phyloP scores from a whole-genome alignment of 2,113 vertebrate genomes.

The Corythornis madagascariensis region DNA sequence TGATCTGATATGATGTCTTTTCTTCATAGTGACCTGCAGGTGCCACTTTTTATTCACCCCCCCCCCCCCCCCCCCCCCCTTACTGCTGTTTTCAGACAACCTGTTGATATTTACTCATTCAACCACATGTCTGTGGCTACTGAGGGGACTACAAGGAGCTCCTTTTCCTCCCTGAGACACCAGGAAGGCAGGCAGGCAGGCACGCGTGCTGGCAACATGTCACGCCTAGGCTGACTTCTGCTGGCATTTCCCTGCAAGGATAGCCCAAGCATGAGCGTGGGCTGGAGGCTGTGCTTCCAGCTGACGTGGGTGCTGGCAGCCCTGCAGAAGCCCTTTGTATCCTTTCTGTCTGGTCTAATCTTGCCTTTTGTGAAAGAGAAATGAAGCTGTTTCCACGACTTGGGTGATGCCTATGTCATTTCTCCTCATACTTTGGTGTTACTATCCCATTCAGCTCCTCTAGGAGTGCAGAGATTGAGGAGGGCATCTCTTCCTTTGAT shows the following conservation, averaged over 20 bases:
- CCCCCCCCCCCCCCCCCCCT: too few species aligned
- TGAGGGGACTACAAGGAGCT: neutral
- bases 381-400: neutral
- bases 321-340: neutral
- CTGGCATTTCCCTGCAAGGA: neutral
- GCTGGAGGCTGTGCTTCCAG: neutral
- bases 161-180: neutral
- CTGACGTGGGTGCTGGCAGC: neutral
- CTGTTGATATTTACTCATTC: neutral
- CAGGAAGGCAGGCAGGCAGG: neutral
- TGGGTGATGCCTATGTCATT: neutral
- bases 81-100: neutral
- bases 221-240: neutral
- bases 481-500: neutral
- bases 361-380: neutral
- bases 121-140: neutral
- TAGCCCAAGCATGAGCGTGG: accelerated
- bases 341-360: neutral
- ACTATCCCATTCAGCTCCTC: neutral
- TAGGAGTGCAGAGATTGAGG: neutral
- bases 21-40: too few species aligned
- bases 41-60: too few species aligned
- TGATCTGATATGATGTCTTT: too few species aligned
- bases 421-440: neutral
- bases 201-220: neutral